phyloP scores from a whole-genome alignment of 2,113 vertebrate genomes.

The Procapra przewalskii region DNA sequence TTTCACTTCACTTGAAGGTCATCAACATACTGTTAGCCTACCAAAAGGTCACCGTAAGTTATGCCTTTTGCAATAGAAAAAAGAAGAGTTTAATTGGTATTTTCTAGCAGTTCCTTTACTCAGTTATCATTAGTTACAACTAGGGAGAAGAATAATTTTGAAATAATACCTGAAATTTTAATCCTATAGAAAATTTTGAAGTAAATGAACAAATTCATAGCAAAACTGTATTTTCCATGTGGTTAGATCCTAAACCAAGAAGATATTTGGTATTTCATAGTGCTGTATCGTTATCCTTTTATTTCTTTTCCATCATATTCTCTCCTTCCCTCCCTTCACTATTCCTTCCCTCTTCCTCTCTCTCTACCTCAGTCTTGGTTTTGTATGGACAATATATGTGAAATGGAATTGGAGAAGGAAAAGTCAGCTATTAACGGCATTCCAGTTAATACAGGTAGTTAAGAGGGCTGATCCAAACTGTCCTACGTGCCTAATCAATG shows the following conservation, averaged over 20 bases:
- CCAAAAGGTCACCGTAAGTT: conserved; percentile 79
- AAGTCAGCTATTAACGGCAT: background rate
- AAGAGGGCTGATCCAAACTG: background rate
- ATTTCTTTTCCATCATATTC: background rate
- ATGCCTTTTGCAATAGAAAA: conserved; percentile 62
- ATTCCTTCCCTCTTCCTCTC: background rate
- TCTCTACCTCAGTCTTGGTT: background rate
- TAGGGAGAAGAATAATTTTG: background rate
- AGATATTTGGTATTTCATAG: background rate
- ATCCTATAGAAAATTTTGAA: background rate
- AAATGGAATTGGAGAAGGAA: background rate
- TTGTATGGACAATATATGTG: background rate
- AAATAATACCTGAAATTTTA: conserved; percentile 50
- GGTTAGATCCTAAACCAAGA: background rate
- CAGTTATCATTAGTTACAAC: conserved; percentile 42
- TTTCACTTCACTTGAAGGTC: conserved; percentile 74
- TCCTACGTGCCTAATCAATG: background rate
- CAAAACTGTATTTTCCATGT: background rate
- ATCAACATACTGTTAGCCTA: conserved; percentile 74
- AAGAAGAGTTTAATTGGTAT: conserved; percentile 72
- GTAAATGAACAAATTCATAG: background rate
- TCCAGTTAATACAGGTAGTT: background rate
- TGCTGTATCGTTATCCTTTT: background rate
- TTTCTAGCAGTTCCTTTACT: conserved; percentile 65
- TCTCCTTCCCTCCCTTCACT: background rate